Conservation (phyloP, 2,888 invertebrate species). For the Criorhina ranunculi region DNA sequence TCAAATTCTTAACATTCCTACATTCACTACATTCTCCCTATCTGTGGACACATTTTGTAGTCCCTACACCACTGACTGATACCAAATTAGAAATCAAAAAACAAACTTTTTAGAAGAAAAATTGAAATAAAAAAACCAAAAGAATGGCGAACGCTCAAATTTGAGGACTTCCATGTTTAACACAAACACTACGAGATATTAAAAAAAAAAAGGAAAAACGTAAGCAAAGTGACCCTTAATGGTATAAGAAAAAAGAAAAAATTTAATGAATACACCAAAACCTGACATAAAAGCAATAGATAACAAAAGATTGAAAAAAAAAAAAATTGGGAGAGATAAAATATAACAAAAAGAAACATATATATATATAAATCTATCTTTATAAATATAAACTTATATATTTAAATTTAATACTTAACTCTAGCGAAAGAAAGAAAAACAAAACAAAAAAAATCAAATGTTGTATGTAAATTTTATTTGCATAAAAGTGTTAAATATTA, state of each 20-base stretch:
- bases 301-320: constrained; percentile 40
- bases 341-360: constrained; percentile 21
- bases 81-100: constrained; percentile 38
- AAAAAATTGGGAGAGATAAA: constrained; percentile 41
- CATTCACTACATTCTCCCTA: background rate
- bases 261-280: constrained; percentile 53
- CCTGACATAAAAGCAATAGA: constrained; percentile 72
- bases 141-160: constrained; percentile 67
- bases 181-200: constrained; percentile 34
- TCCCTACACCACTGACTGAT: constrained; percentile 52
- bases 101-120: too few species aligned
- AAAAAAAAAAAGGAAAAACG: constrained; percentile 38
- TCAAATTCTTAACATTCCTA: background rate
- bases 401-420: constrained; percentile 63
- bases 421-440: constrained; percentile 59
- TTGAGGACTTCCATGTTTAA: constrained; percentile 70
- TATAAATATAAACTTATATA: constrained; percentile 54
- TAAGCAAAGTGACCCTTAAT: constrained; percentile 59
- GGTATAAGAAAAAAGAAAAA: constrained; percentile 19
- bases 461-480: constrained; percentile 73
- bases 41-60: constrained; percentile 5
- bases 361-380: constrained; percentile 35
- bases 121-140: constrained; percentile 8
- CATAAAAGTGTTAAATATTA: constrained; percentile 61
- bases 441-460: too few species aligned